Evolutionary conservation across 2,888 invertebrate genomes (phyloP).

Genomic region (Aleiodes leptofemur): DNA sequence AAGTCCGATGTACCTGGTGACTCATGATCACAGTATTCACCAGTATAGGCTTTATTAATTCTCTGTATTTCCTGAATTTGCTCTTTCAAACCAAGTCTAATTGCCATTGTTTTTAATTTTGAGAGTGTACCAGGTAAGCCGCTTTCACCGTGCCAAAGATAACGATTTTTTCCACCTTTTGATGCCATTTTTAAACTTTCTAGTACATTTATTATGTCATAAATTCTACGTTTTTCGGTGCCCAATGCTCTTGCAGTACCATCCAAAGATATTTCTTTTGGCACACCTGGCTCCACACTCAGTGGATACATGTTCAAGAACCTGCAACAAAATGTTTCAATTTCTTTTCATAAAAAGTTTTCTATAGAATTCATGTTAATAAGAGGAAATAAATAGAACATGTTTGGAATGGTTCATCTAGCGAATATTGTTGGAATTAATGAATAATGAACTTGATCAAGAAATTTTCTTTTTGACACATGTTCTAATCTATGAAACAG

Average conservation of each 20-base stretch:
- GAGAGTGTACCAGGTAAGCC: conserved; percentile 79
- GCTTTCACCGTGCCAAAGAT: conserved; percentile 82
- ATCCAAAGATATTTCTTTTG: conserved; percentile 80
- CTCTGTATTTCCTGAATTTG: conserved; percentile 74
- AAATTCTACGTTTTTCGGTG: conserved; percentile 83
- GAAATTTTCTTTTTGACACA: too few relatives aligned
- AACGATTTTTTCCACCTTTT: conserved; percentile 82
- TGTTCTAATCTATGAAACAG: too few relatives aligned
- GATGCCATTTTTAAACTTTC: conserved; percentile 84
- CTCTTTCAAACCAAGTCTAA: conserved; percentile 77
- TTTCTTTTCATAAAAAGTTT: neutral
- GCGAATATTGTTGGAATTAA: too few relatives aligned
- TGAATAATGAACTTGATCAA: too few relatives aligned
- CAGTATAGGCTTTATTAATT: conserved; percentile 59
- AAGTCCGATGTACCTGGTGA: conserved; percentile 47
- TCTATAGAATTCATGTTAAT: too few relatives aligned
- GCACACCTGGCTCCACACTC: conserved; percentile 74
- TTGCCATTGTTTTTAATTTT: conserved; percentile 80
- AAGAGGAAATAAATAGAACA: too few relatives aligned
- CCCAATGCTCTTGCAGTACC: conserved; percentile 80
- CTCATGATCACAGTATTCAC: conserved; percentile 53
- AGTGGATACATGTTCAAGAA: conserved; percentile 79
- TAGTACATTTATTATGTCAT: conserved; percentile 85
- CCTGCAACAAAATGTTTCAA: conserved; percentile 68
- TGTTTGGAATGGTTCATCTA: too few relatives aligned